Evolutionary conservation across 1,140 invertebrate species (phyloP).

Genomic region (Eueides isabella): DNA sequence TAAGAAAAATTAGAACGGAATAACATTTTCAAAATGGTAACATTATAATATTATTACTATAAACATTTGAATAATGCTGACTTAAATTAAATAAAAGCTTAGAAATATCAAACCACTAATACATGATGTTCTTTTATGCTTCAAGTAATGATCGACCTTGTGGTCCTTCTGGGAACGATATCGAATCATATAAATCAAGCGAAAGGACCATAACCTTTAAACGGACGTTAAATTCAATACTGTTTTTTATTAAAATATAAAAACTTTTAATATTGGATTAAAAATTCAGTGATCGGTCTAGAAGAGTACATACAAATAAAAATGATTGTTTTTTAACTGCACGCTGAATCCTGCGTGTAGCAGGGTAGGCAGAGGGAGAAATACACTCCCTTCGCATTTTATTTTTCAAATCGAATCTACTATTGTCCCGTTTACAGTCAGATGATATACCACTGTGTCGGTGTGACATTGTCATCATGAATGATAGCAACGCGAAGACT

Average conservation of each 20-base stretch:
- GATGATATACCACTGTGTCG: no score
- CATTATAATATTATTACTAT: not conserved
- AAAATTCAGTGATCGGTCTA: not conserved
- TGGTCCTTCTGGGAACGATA: conserved; percentile 30
- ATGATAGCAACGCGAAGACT: no score
- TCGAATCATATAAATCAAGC: conserved; percentile 12
- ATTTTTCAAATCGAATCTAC: no score
- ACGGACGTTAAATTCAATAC: not conserved
- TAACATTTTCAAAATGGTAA: not conserved
- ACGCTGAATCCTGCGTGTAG: no score
- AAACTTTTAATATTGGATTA: not conserved
- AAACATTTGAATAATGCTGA: conserved; percentile 4
- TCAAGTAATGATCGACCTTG: conserved; percentile 24
- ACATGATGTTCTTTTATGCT: conserved; percentile 26
- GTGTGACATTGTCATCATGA: no score
- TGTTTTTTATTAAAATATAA: conserved; percentile 3
- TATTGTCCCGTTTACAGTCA: no score
- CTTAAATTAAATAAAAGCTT: conserved; percentile 7
- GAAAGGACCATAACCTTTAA: conserved; percentile 2
- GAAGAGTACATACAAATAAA: not conserved
- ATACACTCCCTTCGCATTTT: no score
- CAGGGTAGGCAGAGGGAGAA: no score
- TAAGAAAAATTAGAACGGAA: no score
- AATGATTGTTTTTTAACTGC: not conserved
- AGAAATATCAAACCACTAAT: conserved; percentile 1